These are phyloP conservation scores for Colostygia pectinataria DNA, from an alignment of 2,888 invertebrate genomes.

Conservation along the genomic window DNA sequence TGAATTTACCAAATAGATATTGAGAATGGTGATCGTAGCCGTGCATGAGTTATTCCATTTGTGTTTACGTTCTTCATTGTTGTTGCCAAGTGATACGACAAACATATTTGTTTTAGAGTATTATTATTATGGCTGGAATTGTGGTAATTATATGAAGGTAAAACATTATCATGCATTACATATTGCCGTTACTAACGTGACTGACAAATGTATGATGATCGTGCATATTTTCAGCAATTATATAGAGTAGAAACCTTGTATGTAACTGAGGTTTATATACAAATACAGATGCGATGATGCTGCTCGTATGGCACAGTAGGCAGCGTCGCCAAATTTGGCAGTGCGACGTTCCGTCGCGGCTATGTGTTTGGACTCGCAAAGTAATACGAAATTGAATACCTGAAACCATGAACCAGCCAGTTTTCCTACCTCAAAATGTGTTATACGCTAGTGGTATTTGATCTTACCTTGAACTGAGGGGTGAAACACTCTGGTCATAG, in stretches of 20 bases:
- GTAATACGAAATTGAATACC: too few species aligned
- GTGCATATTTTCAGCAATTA: too few species aligned
- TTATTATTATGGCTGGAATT: slow-evolving; percentile 4
- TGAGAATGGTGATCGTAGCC: slow-evolving; percentile 15
- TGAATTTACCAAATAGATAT: slow-evolving; percentile 20
- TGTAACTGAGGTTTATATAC: too few species aligned
- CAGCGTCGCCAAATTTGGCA: too few species aligned
- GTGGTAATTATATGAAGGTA: slow-evolving; percentile 11
- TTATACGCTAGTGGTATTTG: background rate
- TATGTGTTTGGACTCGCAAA: too few species aligned
- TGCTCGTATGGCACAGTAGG: too few species aligned
- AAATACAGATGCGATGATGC: too few species aligned
- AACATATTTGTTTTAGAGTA: slow-evolving; percentile 5
- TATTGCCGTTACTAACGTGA: slow-evolving; percentile 1
- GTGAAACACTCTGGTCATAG: slow-evolving; percentile 93
- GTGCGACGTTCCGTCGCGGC: too few species aligned
- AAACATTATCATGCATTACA: slow-evolving; percentile 8
- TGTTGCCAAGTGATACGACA: slow-evolving; percentile 10
- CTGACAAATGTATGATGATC: too few species aligned
- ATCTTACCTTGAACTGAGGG: slow-evolving; percentile 92
- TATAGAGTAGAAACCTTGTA: too few species aligned
- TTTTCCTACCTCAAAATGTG: too few species aligned
- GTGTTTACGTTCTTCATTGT: slow-evolving; percentile 20
- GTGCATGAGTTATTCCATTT: slow-evolving; percentile 16
- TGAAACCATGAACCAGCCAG: too few species aligned